Percentiles rank a stretch among this genome's conserved stretches.
Conservation (phyloP, 2,113 vertebrate genomes). For the Conger conger region DNA sequence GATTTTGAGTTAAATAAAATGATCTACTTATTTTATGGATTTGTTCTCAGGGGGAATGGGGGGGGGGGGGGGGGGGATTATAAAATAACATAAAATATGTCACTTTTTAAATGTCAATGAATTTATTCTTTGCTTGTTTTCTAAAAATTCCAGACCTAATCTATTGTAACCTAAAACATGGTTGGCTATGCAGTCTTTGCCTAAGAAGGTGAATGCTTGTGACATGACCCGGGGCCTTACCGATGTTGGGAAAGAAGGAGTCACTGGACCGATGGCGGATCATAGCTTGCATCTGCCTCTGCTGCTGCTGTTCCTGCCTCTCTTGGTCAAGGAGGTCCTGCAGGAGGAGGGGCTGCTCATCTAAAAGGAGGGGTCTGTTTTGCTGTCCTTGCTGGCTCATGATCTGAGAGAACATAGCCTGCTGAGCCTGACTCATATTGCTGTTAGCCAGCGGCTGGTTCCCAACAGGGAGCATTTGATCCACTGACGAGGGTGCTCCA, state of each 20-base stretch:
- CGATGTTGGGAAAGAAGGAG: slow-evolving; percentile 79
- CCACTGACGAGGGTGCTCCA: slow-evolving; percentile 58
- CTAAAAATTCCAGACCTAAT: neutral
- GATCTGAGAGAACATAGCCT: slow-evolving; percentile 69
- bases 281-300: slow-evolving; percentile 95
- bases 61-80: too few species aligned
- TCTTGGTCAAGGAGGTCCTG: slow-evolving; percentile 91
- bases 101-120: too few species aligned
- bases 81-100: too few species aligned
- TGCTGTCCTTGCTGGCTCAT: slow-evolving; percentile 75
- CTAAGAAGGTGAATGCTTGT: neutral
- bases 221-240: slow-evolving; percentile 70
- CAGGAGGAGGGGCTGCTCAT: slow-evolving; percentile 82
- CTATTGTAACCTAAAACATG: too few species aligned
- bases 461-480: slow-evolving; percentile 57
- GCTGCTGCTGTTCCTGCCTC: slow-evolving; percentile 93
- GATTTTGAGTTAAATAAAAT: neutral
- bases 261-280: slow-evolving; percentile 84
- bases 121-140: too few species aligned
- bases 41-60: too few species aligned
- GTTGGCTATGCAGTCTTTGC: too few species aligned
- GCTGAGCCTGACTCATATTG: slow-evolving; percentile 65
- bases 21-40: neutral
- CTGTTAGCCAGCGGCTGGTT: slow-evolving; percentile 57
- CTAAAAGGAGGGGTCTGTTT: slow-evolving; percentile 83